phyloP scores from a whole-genome alignment of 1,140 invertebrate genomes.

The Octopus bimaculoides region DNA sequence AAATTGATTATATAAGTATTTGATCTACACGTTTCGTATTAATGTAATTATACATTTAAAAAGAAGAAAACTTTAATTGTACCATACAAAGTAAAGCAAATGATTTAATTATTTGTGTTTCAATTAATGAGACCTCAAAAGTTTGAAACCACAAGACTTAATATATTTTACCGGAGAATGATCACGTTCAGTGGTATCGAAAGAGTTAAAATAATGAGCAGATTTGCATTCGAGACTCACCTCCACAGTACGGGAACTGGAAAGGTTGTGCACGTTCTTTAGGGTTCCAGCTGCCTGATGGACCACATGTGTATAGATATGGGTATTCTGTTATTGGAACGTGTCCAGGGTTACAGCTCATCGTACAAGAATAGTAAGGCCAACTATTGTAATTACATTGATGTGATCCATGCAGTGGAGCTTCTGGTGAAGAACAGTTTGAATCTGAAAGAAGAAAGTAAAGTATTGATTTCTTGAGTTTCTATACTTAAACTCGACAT shows the following conservation, averaged over 20 bases:
- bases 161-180: no score
- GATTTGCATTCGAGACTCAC: conserved; percentile 24
- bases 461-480: background rate
- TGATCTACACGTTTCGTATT: no score
- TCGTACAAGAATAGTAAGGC: conserved; percentile 22
- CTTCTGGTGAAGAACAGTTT: conserved; percentile 21
- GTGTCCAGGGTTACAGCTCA: conserved; percentile 15
- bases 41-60: no score
- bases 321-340: conserved; percentile 27
- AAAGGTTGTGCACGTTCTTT: conserved; percentile 18
- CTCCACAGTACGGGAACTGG: conserved; percentile 43
- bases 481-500: no score
- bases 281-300: conserved; percentile 33
- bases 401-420: conserved; percentile 28
- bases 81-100: no score
- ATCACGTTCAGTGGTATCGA: no score
- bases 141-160: no score
- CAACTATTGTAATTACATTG: conserved; percentile 17
- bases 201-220: no score
- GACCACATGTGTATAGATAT: conserved; percentile 41
- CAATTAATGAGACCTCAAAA: no score
- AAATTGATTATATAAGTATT: no score
- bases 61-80: no score
- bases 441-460: conserved; percentile 23
- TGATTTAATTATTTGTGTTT: no score